phyloP scores from a whole-genome alignment of 2,888 invertebrate species.

The Tenthredo notha region DNA sequence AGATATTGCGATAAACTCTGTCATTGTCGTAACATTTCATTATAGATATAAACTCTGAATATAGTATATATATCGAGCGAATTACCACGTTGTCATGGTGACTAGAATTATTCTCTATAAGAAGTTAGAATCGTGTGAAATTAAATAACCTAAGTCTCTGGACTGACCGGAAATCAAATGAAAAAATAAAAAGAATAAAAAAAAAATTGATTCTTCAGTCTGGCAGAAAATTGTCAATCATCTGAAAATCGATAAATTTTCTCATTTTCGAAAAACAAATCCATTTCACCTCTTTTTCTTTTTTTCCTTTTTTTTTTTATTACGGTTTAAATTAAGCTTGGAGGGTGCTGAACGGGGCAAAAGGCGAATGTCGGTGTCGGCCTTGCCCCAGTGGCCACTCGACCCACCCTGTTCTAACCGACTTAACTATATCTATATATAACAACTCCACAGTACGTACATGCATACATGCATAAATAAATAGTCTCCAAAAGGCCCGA shows the following conservation, averaged over 20 bases:
- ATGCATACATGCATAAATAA: constrained; percentile 26
- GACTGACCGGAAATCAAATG: not conserved
- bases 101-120: not conserved
- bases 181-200: not conserved
- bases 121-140: not conserved
- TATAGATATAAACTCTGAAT: not conserved
- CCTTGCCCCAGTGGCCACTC: constrained; percentile 71
- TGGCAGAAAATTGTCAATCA: not conserved
- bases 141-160: not conserved
- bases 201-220: not conserved
- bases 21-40: constrained; percentile 1
- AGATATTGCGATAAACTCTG: not conserved
- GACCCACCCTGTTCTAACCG: constrained; percentile 63
- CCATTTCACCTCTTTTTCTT: not conserved
- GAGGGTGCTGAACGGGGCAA: constrained; percentile 7
- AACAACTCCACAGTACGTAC: not conserved
- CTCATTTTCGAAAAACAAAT: not conserved
- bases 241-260: not conserved
- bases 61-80: not conserved
- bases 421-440: not conserved
- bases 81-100: not conserved
- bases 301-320: not conserved
- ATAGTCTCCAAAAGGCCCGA: constrained; percentile 43
- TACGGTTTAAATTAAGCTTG: constrained; percentile 11
- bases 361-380: constrained; percentile 57